phyloP scores from a whole-genome alignment of 2,113 vertebrate genomes.

The Mormoops blainvillei region DNA sequence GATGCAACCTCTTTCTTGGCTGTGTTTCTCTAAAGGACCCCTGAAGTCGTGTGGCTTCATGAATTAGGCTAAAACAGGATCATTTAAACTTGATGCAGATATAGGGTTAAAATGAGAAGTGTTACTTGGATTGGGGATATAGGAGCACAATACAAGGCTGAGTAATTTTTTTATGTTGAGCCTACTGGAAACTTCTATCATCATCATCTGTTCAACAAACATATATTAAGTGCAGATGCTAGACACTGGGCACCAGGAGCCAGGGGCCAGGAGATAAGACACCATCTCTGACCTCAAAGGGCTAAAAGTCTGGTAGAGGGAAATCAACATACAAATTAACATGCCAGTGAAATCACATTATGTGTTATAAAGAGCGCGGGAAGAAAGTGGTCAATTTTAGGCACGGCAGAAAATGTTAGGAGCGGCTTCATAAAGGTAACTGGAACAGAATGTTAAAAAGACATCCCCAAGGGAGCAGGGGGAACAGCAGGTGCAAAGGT shows the following conservation, averaged over 20 bases:
- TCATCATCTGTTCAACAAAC: not conserved
- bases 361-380: not conserved
- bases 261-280: not conserved
- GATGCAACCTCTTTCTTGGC: not conserved
- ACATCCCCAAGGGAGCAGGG: too few relatives aligned
- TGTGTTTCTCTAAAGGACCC: not conserved
- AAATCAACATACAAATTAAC: not conserved
- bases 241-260: not conserved
- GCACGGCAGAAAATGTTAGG: rapidly evolving
- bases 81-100: not conserved
- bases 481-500: rapidly evolving
- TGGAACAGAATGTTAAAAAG: not conserved
- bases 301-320: not conserved
- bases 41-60: not conserved
- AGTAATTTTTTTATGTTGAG: not conserved
- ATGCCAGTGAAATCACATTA: not conserved
- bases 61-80: not conserved
- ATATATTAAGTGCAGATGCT: not conserved
- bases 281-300: not conserved
- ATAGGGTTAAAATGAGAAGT: not conserved
- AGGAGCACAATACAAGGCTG: not conserved
- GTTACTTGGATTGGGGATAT: not conserved
- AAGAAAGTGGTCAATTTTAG: not conserved
- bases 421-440: not conserved
- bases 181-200: not conserved